Evolutionary conservation across 2,888 invertebrate genomes (phyloP).

Genomic region (Lithosia quadra): DNA sequence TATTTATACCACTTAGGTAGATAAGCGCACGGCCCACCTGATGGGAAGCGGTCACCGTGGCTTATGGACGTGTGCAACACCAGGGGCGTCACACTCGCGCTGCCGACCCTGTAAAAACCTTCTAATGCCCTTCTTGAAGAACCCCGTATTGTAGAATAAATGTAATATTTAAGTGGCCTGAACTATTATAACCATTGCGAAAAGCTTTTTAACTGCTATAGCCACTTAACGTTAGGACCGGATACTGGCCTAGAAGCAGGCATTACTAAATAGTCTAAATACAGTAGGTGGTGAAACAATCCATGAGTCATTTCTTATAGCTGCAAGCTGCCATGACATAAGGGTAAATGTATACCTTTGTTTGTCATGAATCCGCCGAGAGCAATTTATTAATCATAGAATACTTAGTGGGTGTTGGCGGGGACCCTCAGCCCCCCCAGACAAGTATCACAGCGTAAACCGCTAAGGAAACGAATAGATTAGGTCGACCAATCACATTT

Average conservation of each 20-base stretch:
- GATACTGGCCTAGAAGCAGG: slow-evolving; percentile 8
- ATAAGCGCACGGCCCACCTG: too few relatives aligned
- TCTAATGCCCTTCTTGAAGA: too few relatives aligned
- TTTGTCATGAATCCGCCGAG: slow-evolving; percentile 15
- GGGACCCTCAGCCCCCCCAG: slow-evolving; percentile 30
- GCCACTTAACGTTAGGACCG: slow-evolving; percentile 3
- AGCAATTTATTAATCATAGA: slow-evolving; percentile 22
- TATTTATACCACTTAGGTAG: too few relatives aligned
- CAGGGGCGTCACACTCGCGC: too few relatives aligned
- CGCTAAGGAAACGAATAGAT: too few relatives aligned
- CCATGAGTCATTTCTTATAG: slow-evolving; percentile 23
- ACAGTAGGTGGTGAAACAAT: slow-evolving; percentile 10
- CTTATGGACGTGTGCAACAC: too few relatives aligned
- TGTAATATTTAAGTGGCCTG: background rate
- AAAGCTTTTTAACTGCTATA: slow-evolving; percentile 13
- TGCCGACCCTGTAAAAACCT: too few relatives aligned
- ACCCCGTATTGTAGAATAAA: too few relatives aligned
- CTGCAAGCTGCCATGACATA: slow-evolving; percentile 21
- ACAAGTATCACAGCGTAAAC: too few relatives aligned
- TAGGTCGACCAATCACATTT: too few relatives aligned
- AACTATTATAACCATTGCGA: background rate
- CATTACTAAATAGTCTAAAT: slow-evolving; percentile 16
- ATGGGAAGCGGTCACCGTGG: too few relatives aligned
- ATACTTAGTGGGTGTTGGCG: slow-evolving; percentile 20
- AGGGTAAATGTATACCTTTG: slow-evolving; percentile 25